phyloP scores from a whole-genome alignment of 2,113 vertebrate genomes.

The Empidonax alnorum region DNA sequence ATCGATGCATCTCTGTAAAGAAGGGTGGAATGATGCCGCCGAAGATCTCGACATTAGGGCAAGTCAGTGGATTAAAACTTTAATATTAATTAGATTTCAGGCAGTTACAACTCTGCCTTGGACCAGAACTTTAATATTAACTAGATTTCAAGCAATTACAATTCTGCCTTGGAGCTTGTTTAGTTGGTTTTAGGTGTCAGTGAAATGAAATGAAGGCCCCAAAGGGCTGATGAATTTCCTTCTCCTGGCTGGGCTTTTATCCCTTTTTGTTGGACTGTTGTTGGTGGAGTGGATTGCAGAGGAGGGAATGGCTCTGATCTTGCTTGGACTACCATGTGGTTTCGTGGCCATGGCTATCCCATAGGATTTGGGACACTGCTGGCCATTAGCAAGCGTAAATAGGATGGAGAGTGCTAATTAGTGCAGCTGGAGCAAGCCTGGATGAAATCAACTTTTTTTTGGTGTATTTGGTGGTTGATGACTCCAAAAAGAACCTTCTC shows the following conservation, averaged over 20 bases:
- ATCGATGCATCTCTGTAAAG: background rate
- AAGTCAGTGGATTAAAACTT: background rate
- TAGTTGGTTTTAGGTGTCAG: background rate
- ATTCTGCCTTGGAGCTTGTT: background rate
- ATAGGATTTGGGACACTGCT: background rate
- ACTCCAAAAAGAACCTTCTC: background rate
- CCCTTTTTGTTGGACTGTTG: background rate
- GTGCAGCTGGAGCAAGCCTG: background rate
- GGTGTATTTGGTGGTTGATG: background rate
- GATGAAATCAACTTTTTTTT: background rate
- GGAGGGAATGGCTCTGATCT: background rate
- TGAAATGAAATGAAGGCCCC: background rate
- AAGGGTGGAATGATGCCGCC: background rate
- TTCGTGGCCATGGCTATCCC: background rate
- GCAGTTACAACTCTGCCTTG: background rate
- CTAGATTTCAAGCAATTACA: background rate
- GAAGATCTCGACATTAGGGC: background rate
- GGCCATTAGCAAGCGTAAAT: background rate
- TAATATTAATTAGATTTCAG: background rate
- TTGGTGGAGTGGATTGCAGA: background rate
- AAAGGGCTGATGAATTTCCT: background rate
- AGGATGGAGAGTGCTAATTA: background rate
- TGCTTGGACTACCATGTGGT: fast-evolving
- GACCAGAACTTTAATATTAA: background rate
- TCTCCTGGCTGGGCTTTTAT: background rate